Conservation (phyloP, 2,888 invertebrate genomes). For the Cephus spinipes region DNA sequence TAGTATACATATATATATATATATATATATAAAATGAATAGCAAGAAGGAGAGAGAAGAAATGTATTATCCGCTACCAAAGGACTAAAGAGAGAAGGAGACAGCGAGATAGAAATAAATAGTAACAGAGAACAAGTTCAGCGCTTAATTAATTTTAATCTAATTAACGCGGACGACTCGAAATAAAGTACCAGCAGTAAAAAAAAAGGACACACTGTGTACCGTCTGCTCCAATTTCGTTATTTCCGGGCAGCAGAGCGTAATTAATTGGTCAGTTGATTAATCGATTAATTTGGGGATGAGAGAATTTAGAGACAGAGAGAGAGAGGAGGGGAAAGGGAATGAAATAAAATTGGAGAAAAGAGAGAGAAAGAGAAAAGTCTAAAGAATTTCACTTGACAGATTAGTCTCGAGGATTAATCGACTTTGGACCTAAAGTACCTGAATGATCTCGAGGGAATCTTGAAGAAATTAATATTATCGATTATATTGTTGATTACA, state of each 20-base stretch:
- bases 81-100: too few relatives aligned
- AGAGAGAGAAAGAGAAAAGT: background rate
- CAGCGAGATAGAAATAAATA: too few relatives aligned
- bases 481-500: background rate
- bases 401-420: background rate
- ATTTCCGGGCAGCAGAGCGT: background rate
- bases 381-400: background rate
- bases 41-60: slow-evolving; percentile 17
- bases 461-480: background rate
- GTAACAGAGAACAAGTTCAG: too few relatives aligned
- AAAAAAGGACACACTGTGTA: slow-evolving; percentile 29
- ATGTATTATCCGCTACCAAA: slow-evolving; percentile 31
- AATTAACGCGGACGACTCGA: slow-evolving; percentile 37
- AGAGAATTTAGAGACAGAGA: slow-evolving; percentile 15
- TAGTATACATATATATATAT: slow-evolving; percentile 5
- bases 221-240: background rate
- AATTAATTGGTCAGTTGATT: slow-evolving; percentile 7
- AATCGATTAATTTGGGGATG: slow-evolving; percentile 25
- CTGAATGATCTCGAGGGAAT: background rate
- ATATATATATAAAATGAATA: slow-evolving; percentile 16
- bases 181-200: slow-evolving; percentile 40
- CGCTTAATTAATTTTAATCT: too few relatives aligned
- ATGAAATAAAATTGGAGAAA: background rate
- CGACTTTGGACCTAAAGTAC: background rate
- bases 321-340: background rate